Base-by-base conservation (phyloP, 1,140 invertebrate species). In the Drosophila subpulchrella region DNA sequence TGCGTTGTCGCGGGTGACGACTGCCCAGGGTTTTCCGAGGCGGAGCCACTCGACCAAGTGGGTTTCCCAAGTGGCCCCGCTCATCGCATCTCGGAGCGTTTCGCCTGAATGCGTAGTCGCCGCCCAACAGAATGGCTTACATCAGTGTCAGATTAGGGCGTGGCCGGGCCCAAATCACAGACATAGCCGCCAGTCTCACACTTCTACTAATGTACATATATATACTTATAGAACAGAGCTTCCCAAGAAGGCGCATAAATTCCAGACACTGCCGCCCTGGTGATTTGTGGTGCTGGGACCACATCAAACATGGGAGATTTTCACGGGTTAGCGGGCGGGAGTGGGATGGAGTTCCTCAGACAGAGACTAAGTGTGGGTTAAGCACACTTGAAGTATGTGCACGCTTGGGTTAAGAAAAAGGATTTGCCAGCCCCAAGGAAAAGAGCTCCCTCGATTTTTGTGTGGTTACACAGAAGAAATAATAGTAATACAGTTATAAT, bases 131-230 rank as follows among this genome's bases (percentile, higher is more conserved):
- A 66, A 82, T 78, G 75, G 70, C 65, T 71, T 88, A 82, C 83
- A 88, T 86, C 82, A 86, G 75, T 83, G 82, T 86, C 83, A 88
- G 79, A 85, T 86, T 88, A 86, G 63, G 82, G 68, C 79, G 70
- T 70, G 72, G 41, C 55, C 51, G 74, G 62, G 54, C 42, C 78
- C 53, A 75, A 86, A 85, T 83, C 81, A 76, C 81, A 77, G 76
- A 84, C 66, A 84, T 78, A 74, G 73, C 75, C 81, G 53, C 48
- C 68, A 81, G 27, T 57, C 62, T 47, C 41, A 48, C 53, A 59
- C 24, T 50, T 24, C 30, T 46, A 15, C 8, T 3, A 2, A 48
- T 24, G 12, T 30, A 30, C 1, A 27, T 27, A 47, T 27, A 27
- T 27, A 15, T 27, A 20, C 20, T 20, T 20, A 27, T 24, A 13